Evolutionary conservation across 2,888 invertebrate genomes (phyloP), one percentile per base, ranked within the genome.

Genomic region (Chorisops tibialis): DNA sequence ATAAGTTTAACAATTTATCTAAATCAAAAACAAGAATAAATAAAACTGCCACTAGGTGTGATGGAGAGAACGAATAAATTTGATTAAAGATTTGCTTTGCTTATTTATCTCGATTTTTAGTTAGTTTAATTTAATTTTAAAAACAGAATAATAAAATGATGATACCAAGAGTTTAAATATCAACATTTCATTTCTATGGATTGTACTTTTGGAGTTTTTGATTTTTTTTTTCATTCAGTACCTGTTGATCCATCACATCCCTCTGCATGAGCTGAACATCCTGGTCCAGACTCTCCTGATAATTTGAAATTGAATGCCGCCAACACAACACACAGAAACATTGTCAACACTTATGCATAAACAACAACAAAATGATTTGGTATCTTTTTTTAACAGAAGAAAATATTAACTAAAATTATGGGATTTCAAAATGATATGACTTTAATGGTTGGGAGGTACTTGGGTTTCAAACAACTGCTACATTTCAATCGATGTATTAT

Each of bases 221-320:
- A 35, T 64, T 63, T 52, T 56, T 58, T 66, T 63, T 52, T 58
- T 63, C 61, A 50, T 60, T 65, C 63, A 79, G 79, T 85, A 88
- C 86, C 89, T 91, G 92, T 89, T 83, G 91, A 89, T 82, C 91
- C 91, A 82, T 93, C 92, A 85, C 92, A 93, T 84, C 92, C 91
- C 81, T 93, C 92, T 80, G 91, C 88, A 83, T 93, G 92, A 78
- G 92, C 92, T 79, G 91, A 87, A 84, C 92, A 92, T 82, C 92
- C 92, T 79, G 86, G 85, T 81, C 90, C 91, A 82, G 89, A 85
- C 84, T 91, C 91, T 88, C 79, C 78, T 79, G 77, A 71, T 70
- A 71, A 64, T 66, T 66, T 47, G 60, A 65, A 65, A 19, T 48
- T 65, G 63, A 66, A 66, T 65, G 76, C 82, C 82, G 82, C 82